phyloP scores from a whole-genome alignment of 2,888 invertebrate genomes.

The Zygothrica quintamaculata region DNA sequence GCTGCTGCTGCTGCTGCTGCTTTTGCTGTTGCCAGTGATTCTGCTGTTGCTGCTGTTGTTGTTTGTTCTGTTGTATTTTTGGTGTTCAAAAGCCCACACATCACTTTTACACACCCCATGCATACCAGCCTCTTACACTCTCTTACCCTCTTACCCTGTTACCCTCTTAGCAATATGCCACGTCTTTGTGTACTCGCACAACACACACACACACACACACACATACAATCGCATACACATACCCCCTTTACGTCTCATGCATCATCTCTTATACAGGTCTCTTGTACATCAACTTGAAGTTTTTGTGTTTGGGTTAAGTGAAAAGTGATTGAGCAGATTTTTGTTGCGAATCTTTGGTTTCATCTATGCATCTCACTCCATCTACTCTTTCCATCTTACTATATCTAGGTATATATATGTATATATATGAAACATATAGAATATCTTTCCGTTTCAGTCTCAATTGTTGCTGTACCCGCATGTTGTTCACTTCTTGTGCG shows the following conservation, averaged over 20 bases:
- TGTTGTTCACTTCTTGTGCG: slow-evolving; percentile 37
- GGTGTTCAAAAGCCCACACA: slow-evolving; percentile 76
- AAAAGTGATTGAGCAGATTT: slow-evolving; percentile 78
- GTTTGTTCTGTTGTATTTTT: slow-evolving; percentile 69
- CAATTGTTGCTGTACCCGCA: slow-evolving; percentile 44
- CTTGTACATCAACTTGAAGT: slow-evolving; percentile 66
- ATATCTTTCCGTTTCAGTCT: neutral
- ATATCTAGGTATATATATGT: too few species aligned
- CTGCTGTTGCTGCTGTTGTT: slow-evolving; percentile 42
- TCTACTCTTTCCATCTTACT: neutral
- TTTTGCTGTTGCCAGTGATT: slow-evolving; percentile 19
- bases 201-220: neutral
- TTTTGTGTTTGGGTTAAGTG: slow-evolving; percentile 78
- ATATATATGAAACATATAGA: neutral
- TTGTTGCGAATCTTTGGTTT: slow-evolving; percentile 75
- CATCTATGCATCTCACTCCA: slow-evolving; percentile 37
- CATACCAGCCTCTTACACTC: neutral
- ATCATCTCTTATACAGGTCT: too few species aligned
- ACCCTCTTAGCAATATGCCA: slow-evolving; percentile 33
- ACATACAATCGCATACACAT: slow-evolving; percentile 1
- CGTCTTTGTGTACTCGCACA: slow-evolving; percentile 32
- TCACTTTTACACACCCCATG: slow-evolving; percentile 61
- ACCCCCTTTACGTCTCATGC: slow-evolving; percentile 5
- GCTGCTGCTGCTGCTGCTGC: slow-evolving; percentile 21
- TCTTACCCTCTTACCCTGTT: neutral